Base-by-base conservation (phyloP, 2,888 invertebrate genomes). In the Andrena haemorrhoa region DNA sequence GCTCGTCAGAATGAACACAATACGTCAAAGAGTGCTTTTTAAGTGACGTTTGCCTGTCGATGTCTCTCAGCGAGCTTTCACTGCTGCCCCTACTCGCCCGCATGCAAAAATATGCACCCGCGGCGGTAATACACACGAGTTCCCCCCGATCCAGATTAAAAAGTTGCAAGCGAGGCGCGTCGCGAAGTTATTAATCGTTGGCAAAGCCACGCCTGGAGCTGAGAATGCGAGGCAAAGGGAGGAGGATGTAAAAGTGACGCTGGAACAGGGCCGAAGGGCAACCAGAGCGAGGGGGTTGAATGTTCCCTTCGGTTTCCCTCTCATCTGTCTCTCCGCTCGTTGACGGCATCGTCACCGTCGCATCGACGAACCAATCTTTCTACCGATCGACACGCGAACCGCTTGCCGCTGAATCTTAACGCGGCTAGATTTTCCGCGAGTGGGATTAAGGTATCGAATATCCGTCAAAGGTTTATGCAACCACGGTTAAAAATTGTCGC, bases 111-210 rank as follows among this genome's bases (percentile, higher is more conserved):
- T 70, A 69, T 60, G 51, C 75, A 41, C 61, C 60, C 49, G n/a
- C 70, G 68, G 77, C 76, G 79, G 81, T 81, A 87, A 85, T 86
- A 86, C 84, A 84, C 86, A 82, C 78, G 72, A 78, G 86, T 83
- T 75, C 81, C 3, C 69, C 88, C 85, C 87, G 85, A 84, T 86
- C 87, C 89, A 87, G 90, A 91, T 91, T 90, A 91, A 91, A 91
- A 90, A 82, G 88, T 88, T 90, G 90, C 90, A 89, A 88, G 88
- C 90, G 83, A 88, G 86, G 83, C 84, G 85, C 84, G 83, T 47
- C 86, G 81, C 81, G 80, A 85, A 83, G 89, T 91, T 90, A 91
- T 91, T 91, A 91, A 91, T 91, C 91, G 90, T 90, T 85, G 89
- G 77, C 83, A 86, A 86, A 87, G 88, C 88, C 84, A 81, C 84